Conservation (phyloP, 2,888 invertebrate genomes). For the Epirrita christyi region DNA sequence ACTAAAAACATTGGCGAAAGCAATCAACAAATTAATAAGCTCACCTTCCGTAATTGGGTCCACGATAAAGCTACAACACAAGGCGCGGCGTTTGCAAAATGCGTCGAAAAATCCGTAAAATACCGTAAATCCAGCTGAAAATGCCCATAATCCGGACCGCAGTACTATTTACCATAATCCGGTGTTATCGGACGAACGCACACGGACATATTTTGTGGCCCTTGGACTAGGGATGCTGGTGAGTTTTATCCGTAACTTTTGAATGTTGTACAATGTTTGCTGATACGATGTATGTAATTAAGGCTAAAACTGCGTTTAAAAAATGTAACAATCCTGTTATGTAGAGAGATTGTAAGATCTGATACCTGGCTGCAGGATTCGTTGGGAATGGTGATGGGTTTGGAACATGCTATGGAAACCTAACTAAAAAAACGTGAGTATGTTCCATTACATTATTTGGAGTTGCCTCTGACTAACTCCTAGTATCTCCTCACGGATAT, state of each 20-base stretch:
- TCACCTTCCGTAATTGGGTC: conserved; percentile 2
- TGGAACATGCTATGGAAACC: no score
- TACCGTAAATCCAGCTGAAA: conserved; percentile 59
- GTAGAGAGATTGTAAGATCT: no score
- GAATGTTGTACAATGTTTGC: neutral
- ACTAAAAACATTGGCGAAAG: neutral
- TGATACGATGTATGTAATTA: no score
- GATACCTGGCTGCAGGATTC: no score
- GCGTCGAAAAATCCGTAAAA: conserved; percentile 58
- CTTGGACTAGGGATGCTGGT: conserved; percentile 32
- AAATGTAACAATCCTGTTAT: no score
- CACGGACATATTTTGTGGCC: conserved; percentile 58
- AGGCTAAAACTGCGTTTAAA: no score
- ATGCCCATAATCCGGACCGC: conserved; percentile 57
- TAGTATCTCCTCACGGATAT: no score
- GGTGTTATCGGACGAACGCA: conserved; percentile 60
- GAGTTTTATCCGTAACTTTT: conserved; percentile 5
- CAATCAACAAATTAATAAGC: conserved; percentile 5
- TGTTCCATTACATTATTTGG: no score
- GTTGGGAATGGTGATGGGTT: no score
- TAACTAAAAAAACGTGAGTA: no score
- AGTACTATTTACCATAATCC: conserved; percentile 68
- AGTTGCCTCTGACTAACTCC: no score
- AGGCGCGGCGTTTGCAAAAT: conserved; percentile 38
- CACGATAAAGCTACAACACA: conserved; percentile 12